A percentile compares a stretch with the other conserved stretches of the same genome.
Conservation (phyloP, 2,797 vertebrate species). For the Enteromius paludinosus region DNA sequence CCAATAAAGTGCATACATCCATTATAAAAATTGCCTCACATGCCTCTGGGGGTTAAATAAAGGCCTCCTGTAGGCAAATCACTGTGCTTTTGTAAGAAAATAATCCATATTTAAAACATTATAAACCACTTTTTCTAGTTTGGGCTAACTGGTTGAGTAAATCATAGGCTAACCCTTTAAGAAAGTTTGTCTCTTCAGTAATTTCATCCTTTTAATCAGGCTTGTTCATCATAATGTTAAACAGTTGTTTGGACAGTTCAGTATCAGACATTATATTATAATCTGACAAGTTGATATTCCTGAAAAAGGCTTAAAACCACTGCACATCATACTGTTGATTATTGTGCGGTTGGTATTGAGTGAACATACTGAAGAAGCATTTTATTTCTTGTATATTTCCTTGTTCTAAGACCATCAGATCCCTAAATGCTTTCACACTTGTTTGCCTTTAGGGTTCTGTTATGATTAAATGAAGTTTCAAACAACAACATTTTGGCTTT, state of each 20-base stretch:
- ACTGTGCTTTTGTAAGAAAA: no score
- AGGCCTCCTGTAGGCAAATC: background rate
- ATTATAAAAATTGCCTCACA: no score
- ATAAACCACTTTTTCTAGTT: background rate
- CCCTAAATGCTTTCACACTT: background rate
- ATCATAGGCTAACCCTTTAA: background rate
- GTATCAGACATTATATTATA: background rate
- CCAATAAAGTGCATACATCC: background rate
- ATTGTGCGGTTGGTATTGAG: background rate
- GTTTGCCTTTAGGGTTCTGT: background rate
- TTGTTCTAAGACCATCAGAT: background rate
- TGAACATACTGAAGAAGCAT: background rate
- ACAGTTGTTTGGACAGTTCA: background rate
- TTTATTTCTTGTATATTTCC: background rate
- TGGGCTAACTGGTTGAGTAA: background rate
- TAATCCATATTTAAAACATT: no score
- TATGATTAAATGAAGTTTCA: background rate
- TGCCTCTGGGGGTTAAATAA: background rate
- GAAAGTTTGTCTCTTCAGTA: background rate
- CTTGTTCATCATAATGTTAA: background rate
- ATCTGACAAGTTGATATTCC: background rate
- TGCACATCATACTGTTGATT: background rate
- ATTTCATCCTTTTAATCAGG: background rate
- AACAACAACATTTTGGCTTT: constrained; percentile 21
- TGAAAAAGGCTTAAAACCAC: background rate